These are phyloP conservation scores for Anas platyrhynchos DNA, from an alignment of 2,113 vertebrate species.

Conservation along the genomic window DNA sequence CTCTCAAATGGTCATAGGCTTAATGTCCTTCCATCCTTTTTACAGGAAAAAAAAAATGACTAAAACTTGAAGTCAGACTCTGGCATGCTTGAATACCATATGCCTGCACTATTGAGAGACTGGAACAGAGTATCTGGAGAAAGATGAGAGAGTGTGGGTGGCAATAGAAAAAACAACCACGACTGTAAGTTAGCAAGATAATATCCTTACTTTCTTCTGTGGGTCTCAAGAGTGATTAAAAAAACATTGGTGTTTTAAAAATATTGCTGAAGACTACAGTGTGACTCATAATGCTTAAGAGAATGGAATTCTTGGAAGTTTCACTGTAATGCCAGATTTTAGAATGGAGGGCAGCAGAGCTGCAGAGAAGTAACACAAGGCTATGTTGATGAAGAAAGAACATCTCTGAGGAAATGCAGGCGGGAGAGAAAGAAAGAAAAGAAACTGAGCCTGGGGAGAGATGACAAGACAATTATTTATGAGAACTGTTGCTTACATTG, in stretches of 20 bases:
- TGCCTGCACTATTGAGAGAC: slow-evolving; percentile 64
- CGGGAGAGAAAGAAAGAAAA: slow-evolving; percentile 9
- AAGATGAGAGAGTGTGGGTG: slow-evolving; percentile 71
- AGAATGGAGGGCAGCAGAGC: slow-evolving; percentile 69
- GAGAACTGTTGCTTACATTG: not conserved
- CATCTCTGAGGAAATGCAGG: slow-evolving; percentile 36
- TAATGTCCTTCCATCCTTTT: slow-evolving; percentile 42
- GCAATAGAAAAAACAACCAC: slow-evolving; percentile 68
- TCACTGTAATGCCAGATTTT: slow-evolving; percentile 68
- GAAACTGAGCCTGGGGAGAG: slow-evolving; percentile 7
- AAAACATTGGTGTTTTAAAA: slow-evolving; percentile 73
- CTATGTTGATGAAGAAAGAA: slow-evolving; percentile 48
- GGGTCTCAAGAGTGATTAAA: slow-evolving; percentile 73
- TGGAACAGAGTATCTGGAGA: slow-evolving; percentile 68
- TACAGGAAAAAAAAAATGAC: slow-evolving; percentile 61
- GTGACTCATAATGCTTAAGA: slow-evolving; percentile 73
- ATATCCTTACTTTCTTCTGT: slow-evolving; percentile 74
- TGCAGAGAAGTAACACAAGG: slow-evolving; percentile 62
- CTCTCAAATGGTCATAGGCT: not conserved
- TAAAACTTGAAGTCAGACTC: slow-evolving; percentile 67
- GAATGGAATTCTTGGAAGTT: slow-evolving; percentile 74
- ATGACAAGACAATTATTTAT: slow-evolving; percentile 31
- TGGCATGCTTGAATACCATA: slow-evolving; percentile 68
- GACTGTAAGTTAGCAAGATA: slow-evolving; percentile 72
- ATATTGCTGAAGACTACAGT: slow-evolving; percentile 71